A percentile compares a stretch with the other conserved stretches of the same genome.
phyloP scores from a whole-genome alignment of 2,113 vertebrate genomes.

The Oxyura jamaicensis region DNA sequence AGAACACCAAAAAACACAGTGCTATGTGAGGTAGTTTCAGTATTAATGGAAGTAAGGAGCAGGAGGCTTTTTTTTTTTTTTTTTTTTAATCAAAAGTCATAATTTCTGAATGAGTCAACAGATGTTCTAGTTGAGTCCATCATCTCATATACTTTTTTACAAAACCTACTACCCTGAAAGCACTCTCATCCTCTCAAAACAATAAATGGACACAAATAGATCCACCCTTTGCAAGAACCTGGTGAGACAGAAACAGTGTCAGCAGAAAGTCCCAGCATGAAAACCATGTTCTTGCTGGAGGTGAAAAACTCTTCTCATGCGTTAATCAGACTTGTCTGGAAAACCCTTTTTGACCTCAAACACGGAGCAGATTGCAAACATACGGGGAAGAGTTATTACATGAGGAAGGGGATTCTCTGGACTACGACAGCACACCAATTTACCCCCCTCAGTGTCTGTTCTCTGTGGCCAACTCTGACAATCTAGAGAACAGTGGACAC shows the following conservation, averaged over 20 bases:
- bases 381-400: rapidly evolving
- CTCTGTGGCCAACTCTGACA: neutral
- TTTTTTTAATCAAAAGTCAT: neutral
- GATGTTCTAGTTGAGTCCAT: neutral
- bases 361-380: neutral
- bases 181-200: rapidly evolving
- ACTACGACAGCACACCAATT: rapidly evolving
- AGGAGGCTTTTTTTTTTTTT: neutral
- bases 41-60: neutral
- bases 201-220: neutral
- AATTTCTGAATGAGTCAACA: neutral
- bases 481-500: neutral
- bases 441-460: neutral
- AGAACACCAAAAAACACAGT: neutral
- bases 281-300: neutral
- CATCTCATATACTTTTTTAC: neutral
- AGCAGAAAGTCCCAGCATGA: neutral
- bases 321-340: neutral
- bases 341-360: neutral
- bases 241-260: neutral
- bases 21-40: neutral
- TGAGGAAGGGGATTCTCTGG: neutral
- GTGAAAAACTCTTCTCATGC: neutral
- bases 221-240: neutral
- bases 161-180: neutral